Percentiles rank a stretch among this genome's conserved stretches.
Evolutionary conservation across 1,140 invertebrate species (phyloP).

Genomic region (Littorina saxatilis): DNA sequence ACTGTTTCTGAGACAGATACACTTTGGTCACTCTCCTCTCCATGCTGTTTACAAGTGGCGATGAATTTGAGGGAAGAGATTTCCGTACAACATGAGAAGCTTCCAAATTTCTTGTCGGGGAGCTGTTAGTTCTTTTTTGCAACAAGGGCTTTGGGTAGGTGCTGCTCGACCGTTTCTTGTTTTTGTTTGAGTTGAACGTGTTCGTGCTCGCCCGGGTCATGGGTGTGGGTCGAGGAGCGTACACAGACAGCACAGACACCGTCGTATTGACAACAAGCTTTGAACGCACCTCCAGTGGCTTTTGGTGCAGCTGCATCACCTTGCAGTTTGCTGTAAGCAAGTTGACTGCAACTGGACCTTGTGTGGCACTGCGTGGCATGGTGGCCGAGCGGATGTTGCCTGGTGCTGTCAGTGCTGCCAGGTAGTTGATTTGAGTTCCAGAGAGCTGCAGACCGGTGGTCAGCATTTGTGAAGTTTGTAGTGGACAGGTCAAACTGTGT

Average conservation of each 20-base stretch:
- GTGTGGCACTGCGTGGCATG: neutral
- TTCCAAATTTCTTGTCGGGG: neutral
- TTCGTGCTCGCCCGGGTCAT: neutral
- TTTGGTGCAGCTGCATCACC: conserved; percentile 5
- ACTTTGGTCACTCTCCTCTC: conserved; percentile 59
- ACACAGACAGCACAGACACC: neutral
- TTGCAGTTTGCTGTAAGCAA: conserved; percentile 12
- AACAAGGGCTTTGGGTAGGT: neutral
- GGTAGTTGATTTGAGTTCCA: conserved; percentile 3
- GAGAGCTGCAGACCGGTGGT: neutral
- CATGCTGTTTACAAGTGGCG: neutral
- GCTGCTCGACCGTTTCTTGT: neutral
- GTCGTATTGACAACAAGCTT: neutral
- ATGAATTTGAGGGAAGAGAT: neutral
- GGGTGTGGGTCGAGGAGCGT: neutral
- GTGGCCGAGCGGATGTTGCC: neutral
- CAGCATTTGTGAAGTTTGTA: conserved; percentile 1
- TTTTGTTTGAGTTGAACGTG: neutral
- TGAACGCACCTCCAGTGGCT: neutral
- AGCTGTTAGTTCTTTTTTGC: neutral
- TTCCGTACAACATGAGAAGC: neutral
- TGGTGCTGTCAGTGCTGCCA: neutral
- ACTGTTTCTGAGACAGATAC: conserved; percentile 69
- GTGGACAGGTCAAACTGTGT: too few species aligned
- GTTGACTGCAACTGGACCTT: conserved; percentile 4